These are phyloP conservation scores for Chelon auratus DNA, from an alignment of 2,797 vertebrate genomes.

Conservation along the genomic window DNA sequence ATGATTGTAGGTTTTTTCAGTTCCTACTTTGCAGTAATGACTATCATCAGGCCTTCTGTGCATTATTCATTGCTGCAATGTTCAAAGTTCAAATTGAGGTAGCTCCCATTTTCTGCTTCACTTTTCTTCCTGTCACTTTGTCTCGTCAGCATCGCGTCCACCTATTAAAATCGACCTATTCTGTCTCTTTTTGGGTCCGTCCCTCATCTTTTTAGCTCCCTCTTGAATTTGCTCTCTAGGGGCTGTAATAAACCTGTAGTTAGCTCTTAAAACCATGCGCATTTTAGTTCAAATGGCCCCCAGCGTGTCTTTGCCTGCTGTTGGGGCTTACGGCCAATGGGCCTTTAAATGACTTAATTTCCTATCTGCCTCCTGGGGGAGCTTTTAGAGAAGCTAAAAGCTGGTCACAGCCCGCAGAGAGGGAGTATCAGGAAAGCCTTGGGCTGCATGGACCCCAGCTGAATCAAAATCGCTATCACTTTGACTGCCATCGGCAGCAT, in stretches of 20 bases:
- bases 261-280: constrained; percentile 78
- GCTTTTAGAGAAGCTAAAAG: constrained; percentile 67
- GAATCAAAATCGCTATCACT: constrained; percentile 46
- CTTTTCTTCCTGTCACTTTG: constrained; percentile 24
- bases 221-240: constrained; percentile 43
- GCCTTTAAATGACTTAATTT: constrained; percentile 80
- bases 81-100: constrained; percentile 28
- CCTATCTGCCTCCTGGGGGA: constrained; percentile 71
- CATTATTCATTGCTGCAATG: constrained; percentile 21
- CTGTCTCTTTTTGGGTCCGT: constrained; percentile 14
- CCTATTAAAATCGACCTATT: constrained; percentile 47
- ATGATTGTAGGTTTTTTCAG: constrained; percentile 48
- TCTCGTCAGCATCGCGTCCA: constrained; percentile 35
- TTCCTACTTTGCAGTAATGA: constrained; percentile 36
- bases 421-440: constrained; percentile 50
- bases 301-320: constrained; percentile 68
- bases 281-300: constrained; percentile 78
- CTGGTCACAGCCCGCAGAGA: constrained; percentile 62
- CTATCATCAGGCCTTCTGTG: constrained; percentile 15
- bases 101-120: constrained; percentile 5
- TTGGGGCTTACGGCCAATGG: constrained; percentile 74
- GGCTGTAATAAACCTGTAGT: constrained; percentile 74
- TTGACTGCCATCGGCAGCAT: constrained; percentile 34
- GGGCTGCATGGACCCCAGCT: constrained; percentile 38
- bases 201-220: constrained; percentile 49